Evolutionary conservation across 2,113 vertebrate genomes (phyloP).

Genomic region (Psilopogon haemacephalus): DNA sequence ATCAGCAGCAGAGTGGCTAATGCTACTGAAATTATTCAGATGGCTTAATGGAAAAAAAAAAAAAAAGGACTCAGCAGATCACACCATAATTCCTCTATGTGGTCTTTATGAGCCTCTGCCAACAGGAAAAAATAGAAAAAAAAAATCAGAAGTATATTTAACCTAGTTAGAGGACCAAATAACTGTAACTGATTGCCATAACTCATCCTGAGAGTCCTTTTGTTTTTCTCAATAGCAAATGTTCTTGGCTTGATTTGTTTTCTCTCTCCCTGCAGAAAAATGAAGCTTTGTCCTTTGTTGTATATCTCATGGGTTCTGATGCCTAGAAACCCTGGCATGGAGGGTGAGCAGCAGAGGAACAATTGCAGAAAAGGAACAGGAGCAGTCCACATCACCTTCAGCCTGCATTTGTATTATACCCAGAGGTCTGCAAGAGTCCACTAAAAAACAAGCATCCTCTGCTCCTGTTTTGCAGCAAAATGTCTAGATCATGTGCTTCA

Average conservation of each 20-base stretch:
- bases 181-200: neutral
- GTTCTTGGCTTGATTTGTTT: accelerated
- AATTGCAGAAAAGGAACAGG: neutral
- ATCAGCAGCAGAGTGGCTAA: neutral
- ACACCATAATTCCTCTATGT: neutral
- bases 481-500: neutral
- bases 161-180: neutral
- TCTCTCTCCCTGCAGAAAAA: neutral
- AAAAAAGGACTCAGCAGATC: neutral
- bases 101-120: neutral
- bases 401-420: neutral
- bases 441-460: neutral
- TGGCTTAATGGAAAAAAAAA: neutral
- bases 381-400: neutral
- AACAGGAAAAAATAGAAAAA: neutral
- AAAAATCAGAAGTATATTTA: neutral
- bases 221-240: neutral
- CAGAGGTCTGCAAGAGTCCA: neutral
- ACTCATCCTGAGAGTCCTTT: neutral
- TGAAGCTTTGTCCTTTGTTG: neutral
- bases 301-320: neutral
- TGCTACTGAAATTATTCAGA: neutral
- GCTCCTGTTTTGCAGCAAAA: neutral
- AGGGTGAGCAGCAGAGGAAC: neutral
- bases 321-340: neutral